Evolutionary conservation across 1,140 invertebrate genomes (phyloP), one percentile per base, ranked within the genome.

Genomic region (Drosophila mojavensis): DNA sequence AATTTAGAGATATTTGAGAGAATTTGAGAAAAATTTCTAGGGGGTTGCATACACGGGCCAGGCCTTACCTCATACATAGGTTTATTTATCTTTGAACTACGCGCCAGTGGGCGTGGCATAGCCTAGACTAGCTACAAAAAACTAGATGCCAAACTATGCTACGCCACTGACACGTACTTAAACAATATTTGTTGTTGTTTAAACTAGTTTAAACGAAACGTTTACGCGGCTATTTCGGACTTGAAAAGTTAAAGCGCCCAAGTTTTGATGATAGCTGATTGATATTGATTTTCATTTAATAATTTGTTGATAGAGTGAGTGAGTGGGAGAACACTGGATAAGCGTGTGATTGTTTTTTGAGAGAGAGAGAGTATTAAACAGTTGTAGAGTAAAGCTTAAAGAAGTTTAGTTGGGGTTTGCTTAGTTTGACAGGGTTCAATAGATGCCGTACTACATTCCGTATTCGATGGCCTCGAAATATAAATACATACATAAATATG

Each of bases 171-270:
- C 67, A 41, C 11, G 54, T 64, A 54, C 45, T 47, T 39, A 36
- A 50, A 50, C 55, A 41, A 24, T 17, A 47, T 53, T 13, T 48
- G 13, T 68, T 47, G 11, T 45, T 64, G 43, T 17, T 70, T 28
- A 26, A 73, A 39, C 60, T 85, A 64, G 73, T 63, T 73, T 70
- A 89, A 91, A 79, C 84, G 90, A 91, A 91, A 89, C 91, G 79
- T 91, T 91, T 91, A 91, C 83, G 90, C 90, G 90, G 90, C 90
- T 91, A 91, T 91, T 91, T 91, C 90, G 83, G 90, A 76, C 90
- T 91, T 91, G 69, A 70, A 79, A 82, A 91, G 90, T 91, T 91
- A 91, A 86, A 89, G 90, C 90, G 90, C 90, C 90, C 90, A 90
- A 84, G 53, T 67, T 68, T 73, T n/a, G 50, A 66, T 60, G 39